These are phyloP conservation scores for Clanis bilineata DNA, from an alignment of 2,888 invertebrate species.

Conservation along the genomic window DNA sequence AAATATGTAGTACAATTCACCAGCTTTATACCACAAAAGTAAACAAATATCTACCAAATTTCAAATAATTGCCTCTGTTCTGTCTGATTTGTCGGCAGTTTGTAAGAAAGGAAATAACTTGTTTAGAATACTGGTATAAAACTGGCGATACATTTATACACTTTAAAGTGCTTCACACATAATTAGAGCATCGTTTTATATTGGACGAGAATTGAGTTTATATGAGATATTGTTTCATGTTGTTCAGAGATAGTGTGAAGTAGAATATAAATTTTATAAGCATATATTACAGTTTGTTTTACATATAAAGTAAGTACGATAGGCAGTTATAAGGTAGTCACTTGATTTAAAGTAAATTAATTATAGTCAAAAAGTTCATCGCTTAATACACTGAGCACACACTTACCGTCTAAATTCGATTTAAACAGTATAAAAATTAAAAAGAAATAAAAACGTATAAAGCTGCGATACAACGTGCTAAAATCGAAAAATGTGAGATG, in stretches of 20 bases:
- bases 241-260: neutral
- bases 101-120: too few relatives aligned
- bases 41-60: too few relatives aligned
- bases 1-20: too few relatives aligned
- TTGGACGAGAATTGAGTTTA: neutral
- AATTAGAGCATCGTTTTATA: neutral
- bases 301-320: neutral
- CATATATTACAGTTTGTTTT: neutral
- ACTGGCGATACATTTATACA: too few relatives aligned
- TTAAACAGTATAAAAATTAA: constrained; percentile 2
- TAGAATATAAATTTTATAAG: neutral
- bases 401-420: neutral
- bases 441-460: constrained; percentile 39
- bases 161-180: too few relatives aligned
- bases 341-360: neutral
- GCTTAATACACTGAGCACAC: neutral
- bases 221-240: neutral
- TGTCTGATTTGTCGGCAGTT: too few relatives aligned
- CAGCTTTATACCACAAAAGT: too few relatives aligned
- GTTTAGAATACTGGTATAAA: too few relatives aligned
- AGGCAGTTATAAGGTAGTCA: neutral
- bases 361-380: neutral
- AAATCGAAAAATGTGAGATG: constrained; percentile 32
- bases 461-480: constrained; percentile 46
- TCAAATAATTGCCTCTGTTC: too few relatives aligned